phyloP scores from a whole-genome alignment of 2,113 vertebrate species.

The Pagrus major region DNA sequence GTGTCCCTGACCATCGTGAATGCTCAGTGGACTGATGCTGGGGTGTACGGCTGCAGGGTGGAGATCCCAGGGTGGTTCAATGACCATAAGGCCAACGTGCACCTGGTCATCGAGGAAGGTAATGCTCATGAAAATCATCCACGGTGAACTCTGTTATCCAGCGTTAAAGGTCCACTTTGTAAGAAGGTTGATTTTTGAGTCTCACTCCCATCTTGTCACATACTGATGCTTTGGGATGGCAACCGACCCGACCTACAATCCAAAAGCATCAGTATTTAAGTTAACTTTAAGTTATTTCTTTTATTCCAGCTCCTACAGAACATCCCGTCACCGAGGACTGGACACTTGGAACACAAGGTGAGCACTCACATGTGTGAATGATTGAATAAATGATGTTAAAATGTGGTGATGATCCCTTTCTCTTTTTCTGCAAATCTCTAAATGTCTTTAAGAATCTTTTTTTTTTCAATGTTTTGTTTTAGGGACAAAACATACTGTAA shows the following conservation, averaged over 20 bases:
- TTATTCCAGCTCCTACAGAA: conserved; percentile 30
- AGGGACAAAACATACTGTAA: not conserved
- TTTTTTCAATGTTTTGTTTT: not conserved
- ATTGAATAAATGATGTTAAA: not conserved
- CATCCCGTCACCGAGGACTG: not conserved
- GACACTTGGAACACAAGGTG: conserved; percentile 16
- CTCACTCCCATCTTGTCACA: too few relatives aligned
- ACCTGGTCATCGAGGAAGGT: conserved; percentile 63
- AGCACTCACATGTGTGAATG: not conserved
- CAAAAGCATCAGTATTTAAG: too few relatives aligned
- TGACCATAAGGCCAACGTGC: conserved; percentile 67
- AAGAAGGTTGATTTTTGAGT: too few relatives aligned
- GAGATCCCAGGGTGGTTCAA: conserved; percentile 85
- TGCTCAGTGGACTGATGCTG: conserved; percentile 71
- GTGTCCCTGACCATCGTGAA: conserved; percentile 86
- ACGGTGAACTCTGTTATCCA: not conserved
- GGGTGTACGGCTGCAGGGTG: conserved; percentile 88
- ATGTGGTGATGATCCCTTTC: not conserved
- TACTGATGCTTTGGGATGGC: too few relatives aligned
- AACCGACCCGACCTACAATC: too few relatives aligned
- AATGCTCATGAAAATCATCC: not conserved
- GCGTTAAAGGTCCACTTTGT: too few relatives aligned
- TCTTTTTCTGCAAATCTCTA: not conserved
- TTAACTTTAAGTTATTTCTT: not conserved
- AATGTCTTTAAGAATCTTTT: not conserved